A percentile compares a stretch with the other conserved stretches of the same genome.
Evolutionary conservation across 2,113 vertebrate species (phyloP).

Genomic region (Uria aalge): DNA sequence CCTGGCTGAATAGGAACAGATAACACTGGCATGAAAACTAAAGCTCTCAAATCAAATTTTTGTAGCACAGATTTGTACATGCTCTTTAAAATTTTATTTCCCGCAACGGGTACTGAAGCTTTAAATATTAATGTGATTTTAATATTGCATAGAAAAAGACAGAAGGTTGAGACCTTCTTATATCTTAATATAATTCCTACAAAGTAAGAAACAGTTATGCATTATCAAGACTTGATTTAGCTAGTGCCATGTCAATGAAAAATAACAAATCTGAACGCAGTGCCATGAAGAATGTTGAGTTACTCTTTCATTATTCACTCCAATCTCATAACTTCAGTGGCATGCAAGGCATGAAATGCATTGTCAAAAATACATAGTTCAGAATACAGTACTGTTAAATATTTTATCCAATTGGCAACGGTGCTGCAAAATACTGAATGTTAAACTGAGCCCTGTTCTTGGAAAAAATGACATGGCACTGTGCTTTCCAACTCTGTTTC

Average conservation of each 20-base stretch:
- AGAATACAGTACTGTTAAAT: conserved; percentile 35
- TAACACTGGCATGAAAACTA: not conserved
- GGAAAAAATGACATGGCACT: not conserved
- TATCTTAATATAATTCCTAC: conserved; percentile 48
- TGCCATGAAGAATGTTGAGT: not conserved
- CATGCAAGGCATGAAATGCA: conserved; percentile 48
- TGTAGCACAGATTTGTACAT: conserved; percentile 10
- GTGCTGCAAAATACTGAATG: not conserved
- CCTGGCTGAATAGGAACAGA: not conserved
- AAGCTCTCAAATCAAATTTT: conserved; percentile 33
- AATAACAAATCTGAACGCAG: conserved; percentile 29
- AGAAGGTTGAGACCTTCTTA: conserved; percentile 50
- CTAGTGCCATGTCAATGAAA: conserved; percentile 20
- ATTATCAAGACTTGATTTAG: conserved; percentile 45
- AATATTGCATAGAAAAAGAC: conserved; percentile 55
- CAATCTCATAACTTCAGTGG: conserved; percentile 32
- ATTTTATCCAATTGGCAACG: conserved; percentile 8
- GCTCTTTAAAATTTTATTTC: conserved; percentile 58
- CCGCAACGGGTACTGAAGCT: not conserved
- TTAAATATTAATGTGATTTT: conserved; percentile 66
- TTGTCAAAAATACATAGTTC: conserved; percentile 40
- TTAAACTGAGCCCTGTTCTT: not conserved
- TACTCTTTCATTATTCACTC: conserved; percentile 55
- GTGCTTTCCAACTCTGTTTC: not conserved
- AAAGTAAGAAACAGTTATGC: conserved; percentile 26